phyloP scores from a whole-genome alignment of 2,888 invertebrate species.

The Tolmerus cingulatus region DNA sequence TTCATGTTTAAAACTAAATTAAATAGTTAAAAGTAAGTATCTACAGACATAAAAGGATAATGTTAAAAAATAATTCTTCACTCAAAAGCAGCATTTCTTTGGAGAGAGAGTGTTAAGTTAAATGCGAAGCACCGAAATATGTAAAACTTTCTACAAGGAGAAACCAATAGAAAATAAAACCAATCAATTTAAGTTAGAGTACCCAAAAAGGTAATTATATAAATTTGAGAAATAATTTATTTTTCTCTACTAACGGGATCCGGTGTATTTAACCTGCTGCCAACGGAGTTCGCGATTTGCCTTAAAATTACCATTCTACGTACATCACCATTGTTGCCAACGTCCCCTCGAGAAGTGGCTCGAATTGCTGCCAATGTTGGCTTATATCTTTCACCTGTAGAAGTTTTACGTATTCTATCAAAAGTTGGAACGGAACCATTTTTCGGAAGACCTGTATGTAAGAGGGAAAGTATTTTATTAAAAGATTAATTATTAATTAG shows the following conservation, averaged over 20 bases:
- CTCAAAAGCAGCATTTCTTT: conserved; percentile 17
- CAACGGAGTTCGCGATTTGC: conserved; percentile 68
- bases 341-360: conserved; percentile 77
- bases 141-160: neutral
- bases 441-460: conserved; percentile 69
- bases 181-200: neutral
- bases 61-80: neutral
- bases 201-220: neutral
- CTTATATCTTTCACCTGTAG: conserved; percentile 83
- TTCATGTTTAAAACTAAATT: neutral
- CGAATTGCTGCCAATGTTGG: conserved; percentile 84
- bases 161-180: conserved; percentile 1
- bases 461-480: neutral
- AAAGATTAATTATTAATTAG: neutral
- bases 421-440: conserved; percentile 92
- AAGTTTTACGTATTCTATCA: conserved; percentile 84
- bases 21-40: neutral
- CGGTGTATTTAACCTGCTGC: conserved; percentile 66
- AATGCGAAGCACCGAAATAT: conserved; percentile 11
- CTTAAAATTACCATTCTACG: conserved; percentile 68
- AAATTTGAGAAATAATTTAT: neutral
- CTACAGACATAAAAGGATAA: neutral
- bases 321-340: conserved; percentile 80
- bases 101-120: neutral
- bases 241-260: conserved; percentile 60